A percentile compares a stretch with the other conserved stretches of the same genome.
phyloP scores from a whole-genome alignment of 1,140 invertebrate genomes.

The Gryon sp. region DNA sequence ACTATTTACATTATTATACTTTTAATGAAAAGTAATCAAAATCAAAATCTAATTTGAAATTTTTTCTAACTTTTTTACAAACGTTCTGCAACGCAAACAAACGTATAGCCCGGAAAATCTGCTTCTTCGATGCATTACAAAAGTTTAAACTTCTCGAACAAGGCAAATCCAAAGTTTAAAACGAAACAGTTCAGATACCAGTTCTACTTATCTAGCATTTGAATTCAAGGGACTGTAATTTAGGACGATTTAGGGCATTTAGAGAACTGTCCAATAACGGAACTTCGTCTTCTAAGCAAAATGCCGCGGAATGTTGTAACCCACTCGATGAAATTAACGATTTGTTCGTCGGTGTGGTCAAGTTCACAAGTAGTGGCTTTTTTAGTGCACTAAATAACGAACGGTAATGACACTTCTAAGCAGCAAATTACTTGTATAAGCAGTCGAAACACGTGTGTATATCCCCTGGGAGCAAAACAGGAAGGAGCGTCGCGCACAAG shows the following conservation, averaged over 20 bases:
- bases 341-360: constrained; percentile 34
- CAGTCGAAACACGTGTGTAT: constrained; percentile 59
- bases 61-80: neutral
- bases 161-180: constrained; percentile 47
- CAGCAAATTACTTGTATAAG: constrained; percentile 45
- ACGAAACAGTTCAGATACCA: constrained; percentile 56
- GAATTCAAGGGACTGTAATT: constrained; percentile 38
- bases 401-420: constrained; percentile 49
- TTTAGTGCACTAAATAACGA: neutral
- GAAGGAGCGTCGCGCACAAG: constrained; percentile 65
- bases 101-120: constrained; percentile 14
- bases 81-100: neutral
- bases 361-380: constrained; percentile 14
- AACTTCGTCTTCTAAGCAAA: constrained; percentile 22
- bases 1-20: no score
- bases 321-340: constrained; percentile 47
- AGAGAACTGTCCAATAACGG: constrained; percentile 31
- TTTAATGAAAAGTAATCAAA: no score
- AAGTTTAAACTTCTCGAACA: constrained; percentile 54
- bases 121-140: constrained; percentile 29
- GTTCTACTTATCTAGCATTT: constrained; percentile 50
- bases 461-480: constrained; percentile 65
- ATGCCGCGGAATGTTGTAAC: constrained; percentile 37
- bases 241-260: constrained; percentile 40
- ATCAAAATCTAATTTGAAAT: neutral